phyloP scores from a whole-genome alignment of 2,888 invertebrate species.

The Seira sanloemensis region DNA sequence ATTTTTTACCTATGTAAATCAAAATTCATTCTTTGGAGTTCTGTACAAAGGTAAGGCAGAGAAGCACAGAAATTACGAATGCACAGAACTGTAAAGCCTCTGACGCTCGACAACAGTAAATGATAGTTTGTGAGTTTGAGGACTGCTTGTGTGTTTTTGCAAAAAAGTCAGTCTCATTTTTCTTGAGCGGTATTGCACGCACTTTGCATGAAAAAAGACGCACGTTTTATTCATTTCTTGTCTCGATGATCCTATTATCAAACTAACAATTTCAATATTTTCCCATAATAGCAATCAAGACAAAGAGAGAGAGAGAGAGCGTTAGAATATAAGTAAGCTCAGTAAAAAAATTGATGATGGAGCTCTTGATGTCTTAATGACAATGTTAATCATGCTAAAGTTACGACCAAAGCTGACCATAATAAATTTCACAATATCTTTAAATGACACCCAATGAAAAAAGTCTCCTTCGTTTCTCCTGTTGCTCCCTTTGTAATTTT shows the following conservation, averaged over 20 bases:
- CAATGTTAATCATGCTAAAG: constrained; percentile 10
- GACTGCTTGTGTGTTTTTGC: no score
- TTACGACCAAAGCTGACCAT: background rate
- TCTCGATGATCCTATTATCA: constrained; percentile 47
- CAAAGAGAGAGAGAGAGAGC: background rate
- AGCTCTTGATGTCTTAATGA: constrained; percentile 9
- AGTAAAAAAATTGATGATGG: background rate
- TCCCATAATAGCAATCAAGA: background rate
- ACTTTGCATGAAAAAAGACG: constrained; percentile 52
- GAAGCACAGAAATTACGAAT: no score
- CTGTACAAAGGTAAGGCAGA: no score
- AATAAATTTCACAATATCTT: constrained; percentile 27
- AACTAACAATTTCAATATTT: constrained; percentile 13
- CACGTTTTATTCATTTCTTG: constrained; percentile 37
- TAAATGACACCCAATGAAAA: background rate
- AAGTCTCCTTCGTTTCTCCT: background rate
- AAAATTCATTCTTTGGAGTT: no score
- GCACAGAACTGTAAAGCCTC: no score
- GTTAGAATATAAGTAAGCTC: background rate
- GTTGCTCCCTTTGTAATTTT: background rate
- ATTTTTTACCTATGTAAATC: no score
- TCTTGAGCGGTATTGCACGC: constrained; percentile 44
- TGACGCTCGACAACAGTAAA: no score
- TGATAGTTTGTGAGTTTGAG: no score
- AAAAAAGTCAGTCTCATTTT: constrained; percentile 10